phyloP scores from a whole-genome alignment of 1,140 invertebrate genomes.

The Batillaria attramentaria region DNA sequence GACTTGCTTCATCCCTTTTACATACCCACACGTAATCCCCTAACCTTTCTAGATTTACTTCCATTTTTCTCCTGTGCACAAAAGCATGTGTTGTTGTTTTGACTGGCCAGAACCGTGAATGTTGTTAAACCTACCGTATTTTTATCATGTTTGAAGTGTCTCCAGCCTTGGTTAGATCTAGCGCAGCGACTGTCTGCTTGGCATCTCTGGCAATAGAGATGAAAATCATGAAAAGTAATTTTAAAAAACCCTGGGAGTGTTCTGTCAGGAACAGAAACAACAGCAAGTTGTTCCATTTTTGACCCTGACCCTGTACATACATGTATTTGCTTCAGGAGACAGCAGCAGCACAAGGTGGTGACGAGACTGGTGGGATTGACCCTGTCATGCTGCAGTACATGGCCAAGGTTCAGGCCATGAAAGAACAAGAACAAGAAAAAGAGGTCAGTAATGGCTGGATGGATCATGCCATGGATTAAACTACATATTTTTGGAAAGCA shows the following conservation, averaged over 20 bases:
- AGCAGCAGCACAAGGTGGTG: slow-evolving; percentile 28
- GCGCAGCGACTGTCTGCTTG: background rate
- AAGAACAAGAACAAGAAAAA: slow-evolving; percentile 52
- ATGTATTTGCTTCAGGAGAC: background rate
- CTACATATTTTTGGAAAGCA: no score
- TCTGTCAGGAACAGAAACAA: background rate
- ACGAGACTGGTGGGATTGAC: slow-evolving; percentile 54
- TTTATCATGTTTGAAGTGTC: no score
- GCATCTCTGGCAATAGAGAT: background rate
- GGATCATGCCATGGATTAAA: no score
- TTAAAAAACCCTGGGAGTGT: no score
- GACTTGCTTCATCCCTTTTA: no score
- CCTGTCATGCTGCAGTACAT: slow-evolving; percentile 66
- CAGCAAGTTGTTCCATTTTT: background rate
- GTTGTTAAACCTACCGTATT: no score
- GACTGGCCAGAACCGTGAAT: no score
- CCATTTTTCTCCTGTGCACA: no score
- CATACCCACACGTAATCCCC: no score
- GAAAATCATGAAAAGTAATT: no score
- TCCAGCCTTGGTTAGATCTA: background rate
- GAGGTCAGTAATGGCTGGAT: slow-evolving; percentile 3
- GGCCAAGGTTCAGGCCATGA: slow-evolving; percentile 61
- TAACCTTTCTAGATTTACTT: no score
- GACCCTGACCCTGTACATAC: background rate
- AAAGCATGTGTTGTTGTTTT: no score